Evolutionary conservation across 2,113 vertebrate species (phyloP).

Genomic region (Promerops cafer): DNA sequence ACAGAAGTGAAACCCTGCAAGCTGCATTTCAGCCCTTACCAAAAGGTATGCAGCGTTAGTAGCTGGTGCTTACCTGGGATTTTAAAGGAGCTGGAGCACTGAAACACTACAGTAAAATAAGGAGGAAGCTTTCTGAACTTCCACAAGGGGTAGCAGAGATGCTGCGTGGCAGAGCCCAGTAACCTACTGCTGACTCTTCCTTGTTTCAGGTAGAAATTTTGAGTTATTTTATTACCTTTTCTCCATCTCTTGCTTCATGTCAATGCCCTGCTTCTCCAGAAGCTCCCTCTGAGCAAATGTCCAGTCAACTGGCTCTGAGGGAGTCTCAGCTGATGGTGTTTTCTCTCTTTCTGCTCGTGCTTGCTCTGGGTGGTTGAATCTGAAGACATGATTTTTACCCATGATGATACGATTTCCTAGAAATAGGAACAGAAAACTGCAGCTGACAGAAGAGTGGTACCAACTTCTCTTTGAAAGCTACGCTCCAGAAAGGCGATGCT

Average conservation of each 20-base stretch:
- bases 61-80: background rate
- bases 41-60: background rate
- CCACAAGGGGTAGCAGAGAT: background rate
- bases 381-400: slow-evolving; percentile 98
- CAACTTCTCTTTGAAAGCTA: background rate
- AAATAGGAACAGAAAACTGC: background rate
- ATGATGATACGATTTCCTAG: slow-evolving; percentile 98
- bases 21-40: background rate
- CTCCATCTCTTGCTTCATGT: slow-evolving; percentile 99
- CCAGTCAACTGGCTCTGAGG: slow-evolving; percentile 97
- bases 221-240: slow-evolving; percentile 79
- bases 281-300: slow-evolving; percentile 97
- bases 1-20: background rate
- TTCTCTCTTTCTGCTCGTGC: slow-evolving; percentile 95
- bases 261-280: slow-evolving; percentile 97
- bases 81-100: background rate
- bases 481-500: background rate
- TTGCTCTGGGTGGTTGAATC: slow-evolving; percentile 98
- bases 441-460: background rate
- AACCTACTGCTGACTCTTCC: background rate
- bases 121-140: background rate
- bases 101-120: background rate
- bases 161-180: background rate
- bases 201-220: background rate
- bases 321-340: slow-evolving; percentile 95